Base-by-base conservation (phyloP, 2,888 invertebrate genomes). In the Cabera pusaria region DNA sequence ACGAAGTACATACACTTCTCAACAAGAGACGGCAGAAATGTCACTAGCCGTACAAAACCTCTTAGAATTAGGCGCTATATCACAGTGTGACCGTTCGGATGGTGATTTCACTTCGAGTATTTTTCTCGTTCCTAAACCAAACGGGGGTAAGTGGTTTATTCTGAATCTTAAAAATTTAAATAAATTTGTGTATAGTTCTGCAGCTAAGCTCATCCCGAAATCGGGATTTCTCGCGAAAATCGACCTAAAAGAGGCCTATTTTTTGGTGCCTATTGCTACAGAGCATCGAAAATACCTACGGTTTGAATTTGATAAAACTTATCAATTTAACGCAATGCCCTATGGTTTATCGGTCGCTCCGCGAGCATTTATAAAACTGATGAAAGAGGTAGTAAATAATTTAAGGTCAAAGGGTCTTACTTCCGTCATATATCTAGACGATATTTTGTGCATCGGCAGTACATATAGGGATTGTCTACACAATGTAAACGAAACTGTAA, bases 91-190 rank as follows among this genome's bases (percentile, higher is more conserved):
- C 3, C 11, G n/a, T 1, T 24, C 2, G n/a, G n/a, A 24, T n/a
- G 7, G 8, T 4, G 6, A 28, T 1, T 28, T 19, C n/a, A 11
- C 19, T 8, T 26, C 32, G 1, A 36, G 27, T 4, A 35, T 10
- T 7, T 31, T 32, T 36, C 10, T 36, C 11, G 39, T 39, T 24
- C 37, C 43, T 4, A 40, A 32, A 6, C 10, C 32, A 6, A 32
- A 17, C n/a, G 32, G 32, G 1, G 10, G 9, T 10, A 23, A 23
- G 5, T 6, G 32, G 5, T 32, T 32, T 3, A 32, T 33, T 11
- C 7, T 26, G 2, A 26, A 34, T 14, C n/a, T 34, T 20, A 34
- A 25, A n/a, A 2, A 4, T 6, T 11, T 38, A n/a, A 38, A 38
- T 18, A 31, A 18, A 5, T 38, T 31, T 17, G 24, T 38, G 6